These are phyloP conservation scores for Prionailurus viverrinus DNA, from an alignment of 2,113 vertebrate species.

Conservation along the genomic window DNA sequence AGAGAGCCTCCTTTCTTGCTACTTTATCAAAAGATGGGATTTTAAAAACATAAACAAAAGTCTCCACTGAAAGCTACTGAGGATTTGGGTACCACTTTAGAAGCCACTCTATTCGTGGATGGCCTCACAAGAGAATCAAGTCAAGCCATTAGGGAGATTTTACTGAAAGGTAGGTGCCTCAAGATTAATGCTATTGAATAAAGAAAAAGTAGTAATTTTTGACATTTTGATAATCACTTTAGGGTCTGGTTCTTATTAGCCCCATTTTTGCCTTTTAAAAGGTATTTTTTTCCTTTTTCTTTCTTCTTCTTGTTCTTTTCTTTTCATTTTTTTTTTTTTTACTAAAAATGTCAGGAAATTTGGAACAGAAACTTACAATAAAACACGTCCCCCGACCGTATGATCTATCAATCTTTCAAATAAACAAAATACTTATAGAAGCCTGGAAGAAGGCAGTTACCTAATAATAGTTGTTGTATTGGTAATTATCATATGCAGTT, in stretches of 20 bases:
- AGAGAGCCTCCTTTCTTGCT: neutral
- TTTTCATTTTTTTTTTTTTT: neutral
- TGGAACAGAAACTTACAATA: slow-evolving; percentile 88
- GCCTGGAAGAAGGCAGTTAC: slow-evolving; percentile 77
- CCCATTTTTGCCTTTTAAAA: slow-evolving; percentile 85
- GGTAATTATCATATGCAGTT: neutral
- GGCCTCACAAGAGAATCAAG: slow-evolving; percentile 18
- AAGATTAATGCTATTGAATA: slow-evolving; percentile 82
- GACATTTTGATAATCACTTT: slow-evolving; percentile 87
- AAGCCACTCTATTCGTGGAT: slow-evolving; percentile 73
- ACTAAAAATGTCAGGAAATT: slow-evolving; percentile 88
- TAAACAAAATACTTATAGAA: slow-evolving; percentile 86
- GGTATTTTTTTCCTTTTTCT: slow-evolving; percentile 72
- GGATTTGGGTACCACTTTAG: slow-evolving; percentile 72
- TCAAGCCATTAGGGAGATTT: slow-evolving; percentile 59
- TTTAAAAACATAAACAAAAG: slow-evolving; percentile 73
- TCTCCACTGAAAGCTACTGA: slow-evolving; percentile 71
- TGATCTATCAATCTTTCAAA: slow-evolving; percentile 86
- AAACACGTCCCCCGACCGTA: slow-evolving; percentile 86
- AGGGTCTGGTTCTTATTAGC: slow-evolving; percentile 88
- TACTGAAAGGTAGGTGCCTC: slow-evolving; percentile 68
- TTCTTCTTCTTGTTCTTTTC: slow-evolving; percentile 17
- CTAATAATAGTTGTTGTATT: slow-evolving; percentile 28
- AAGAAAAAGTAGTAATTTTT: slow-evolving; percentile 86
- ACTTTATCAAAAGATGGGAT: slow-evolving; percentile 49